Conservation (phyloP, 37 sponge, comb jelly and placozoan genomes). For the Mnemiopsis leidyi region DNA sequence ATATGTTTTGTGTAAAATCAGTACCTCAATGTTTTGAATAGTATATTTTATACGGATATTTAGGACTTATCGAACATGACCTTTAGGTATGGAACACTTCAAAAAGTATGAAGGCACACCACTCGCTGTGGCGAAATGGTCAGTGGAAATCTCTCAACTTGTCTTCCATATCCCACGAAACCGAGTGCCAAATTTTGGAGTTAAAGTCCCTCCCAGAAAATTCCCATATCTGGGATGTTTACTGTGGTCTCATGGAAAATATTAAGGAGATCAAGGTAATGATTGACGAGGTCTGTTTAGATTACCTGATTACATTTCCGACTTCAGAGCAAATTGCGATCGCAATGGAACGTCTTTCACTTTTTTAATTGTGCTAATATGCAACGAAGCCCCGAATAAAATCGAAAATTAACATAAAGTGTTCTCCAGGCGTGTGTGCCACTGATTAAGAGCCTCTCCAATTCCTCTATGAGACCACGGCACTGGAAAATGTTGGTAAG, state of each 20-base stretch:
- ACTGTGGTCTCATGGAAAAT: slow-evolving; percentile 32
- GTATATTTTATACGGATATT: too few relatives aligned
- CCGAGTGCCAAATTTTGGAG: slow-evolving; percentile 52
- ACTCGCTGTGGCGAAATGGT: slow-evolving; percentile 51
- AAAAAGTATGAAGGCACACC: slow-evolving; percentile 60
- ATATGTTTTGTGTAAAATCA: too few relatives aligned
- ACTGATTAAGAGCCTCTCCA: slow-evolving; percentile 70
- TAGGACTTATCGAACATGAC: too few relatives aligned
- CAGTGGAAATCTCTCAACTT: slow-evolving; percentile 49
- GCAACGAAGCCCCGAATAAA: too few relatives aligned
- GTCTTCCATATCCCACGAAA: slow-evolving; percentile 28
- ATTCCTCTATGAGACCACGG: slow-evolving; percentile 80
- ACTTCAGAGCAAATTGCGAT: too few relatives aligned
- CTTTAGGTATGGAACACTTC: slow-evolving; percentile 51
- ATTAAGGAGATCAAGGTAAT: slow-evolving; percentile 21
- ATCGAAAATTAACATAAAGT: too few relatives aligned
- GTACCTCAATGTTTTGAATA: too few relatives aligned
- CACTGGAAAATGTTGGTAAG: slow-evolving; percentile 93
- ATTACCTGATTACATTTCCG: too few relatives aligned
- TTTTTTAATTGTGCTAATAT: too few relatives aligned
- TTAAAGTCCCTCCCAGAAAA: slow-evolving; percentile 48
- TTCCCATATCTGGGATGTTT: slow-evolving; percentile 53
- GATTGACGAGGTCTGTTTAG: too few relatives aligned
- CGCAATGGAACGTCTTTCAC: too few relatives aligned
- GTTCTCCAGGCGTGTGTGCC: slow-evolving; percentile 66